Conservation (phyloP, 2,113 vertebrate genomes). For the Saguinus imperator region DNA sequence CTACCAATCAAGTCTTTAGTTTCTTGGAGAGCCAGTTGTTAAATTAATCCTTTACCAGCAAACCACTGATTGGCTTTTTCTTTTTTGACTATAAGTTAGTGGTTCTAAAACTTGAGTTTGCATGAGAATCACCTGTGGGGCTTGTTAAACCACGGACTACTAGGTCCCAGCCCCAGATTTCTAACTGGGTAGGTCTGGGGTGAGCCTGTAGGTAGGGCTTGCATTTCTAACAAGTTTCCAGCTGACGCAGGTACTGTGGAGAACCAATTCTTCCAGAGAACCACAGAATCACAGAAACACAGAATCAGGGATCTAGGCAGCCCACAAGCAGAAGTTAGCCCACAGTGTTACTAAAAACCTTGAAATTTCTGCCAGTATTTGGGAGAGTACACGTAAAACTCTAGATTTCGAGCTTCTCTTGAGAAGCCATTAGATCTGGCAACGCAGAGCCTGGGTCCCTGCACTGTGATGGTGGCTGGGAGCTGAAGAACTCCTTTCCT, state of each 20-base stretch:
- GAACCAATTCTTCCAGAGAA: neutral
- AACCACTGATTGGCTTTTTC: neutral
- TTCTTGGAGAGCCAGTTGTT: neutral
- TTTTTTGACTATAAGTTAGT: neutral
- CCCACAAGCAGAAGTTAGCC: neutral
- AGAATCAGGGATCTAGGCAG: neutral
- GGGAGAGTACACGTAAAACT: neutral
- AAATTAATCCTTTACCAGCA: neutral
- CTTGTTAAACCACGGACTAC: neutral
- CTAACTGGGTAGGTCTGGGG: neutral
- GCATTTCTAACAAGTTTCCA: neutral
- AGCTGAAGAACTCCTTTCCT: neutral
- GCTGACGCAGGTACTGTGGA: neutral
- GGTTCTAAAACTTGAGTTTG: neutral
- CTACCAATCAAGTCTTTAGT: neutral
- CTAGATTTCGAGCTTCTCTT: neutral
- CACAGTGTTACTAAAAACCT: neutral
- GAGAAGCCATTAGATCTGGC: neutral
- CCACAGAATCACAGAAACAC: neutral
- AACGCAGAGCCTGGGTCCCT: neutral
- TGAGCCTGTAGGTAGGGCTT: neutral
- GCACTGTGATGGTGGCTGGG: neutral
- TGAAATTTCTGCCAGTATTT: neutral
- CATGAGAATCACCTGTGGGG: neutral
- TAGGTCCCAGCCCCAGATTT: neutral